Evolutionary conservation across 2,797 vertebrate species (phyloP).

Genomic region (Dromococcyx pavoninus): DNA sequence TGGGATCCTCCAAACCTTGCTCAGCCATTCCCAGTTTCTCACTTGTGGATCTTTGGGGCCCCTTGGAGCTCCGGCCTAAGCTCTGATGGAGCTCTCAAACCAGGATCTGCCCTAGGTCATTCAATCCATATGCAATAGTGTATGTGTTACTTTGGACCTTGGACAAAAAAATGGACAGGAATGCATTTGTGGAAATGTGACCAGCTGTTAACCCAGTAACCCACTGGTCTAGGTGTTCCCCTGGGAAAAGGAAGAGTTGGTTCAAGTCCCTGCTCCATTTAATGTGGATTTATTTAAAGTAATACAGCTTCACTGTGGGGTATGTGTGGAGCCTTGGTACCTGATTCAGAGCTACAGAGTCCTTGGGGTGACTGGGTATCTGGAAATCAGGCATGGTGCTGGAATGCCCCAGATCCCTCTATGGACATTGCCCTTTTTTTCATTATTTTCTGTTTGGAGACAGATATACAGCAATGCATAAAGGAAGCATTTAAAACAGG

Average conservation of each 20-base stretch:
- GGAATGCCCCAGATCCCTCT: background rate
- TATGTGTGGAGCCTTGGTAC: background rate
- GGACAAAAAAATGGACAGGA: background rate
- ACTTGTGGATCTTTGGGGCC: background rate
- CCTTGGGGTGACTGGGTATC: background rate
- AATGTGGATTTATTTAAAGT: background rate
- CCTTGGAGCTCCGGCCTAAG: background rate
- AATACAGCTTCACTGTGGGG: background rate
- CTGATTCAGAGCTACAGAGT: background rate
- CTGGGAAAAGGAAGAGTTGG: background rate
- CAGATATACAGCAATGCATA: background rate
- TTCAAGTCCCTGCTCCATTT: background rate
- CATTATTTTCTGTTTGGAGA: background rate
- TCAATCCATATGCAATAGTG: rapidly evolving
- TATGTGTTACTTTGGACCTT: background rate
- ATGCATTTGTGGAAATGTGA: background rate
- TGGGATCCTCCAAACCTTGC: background rate
- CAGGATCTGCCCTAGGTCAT: background rate
- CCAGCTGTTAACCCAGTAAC: background rate
- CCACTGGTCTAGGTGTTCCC: background rate
- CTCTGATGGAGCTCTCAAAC: background rate
- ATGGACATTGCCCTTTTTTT: background rate
- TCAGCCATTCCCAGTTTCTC: background rate
- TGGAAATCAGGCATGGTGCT: background rate
- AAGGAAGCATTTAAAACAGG: background rate